Base-by-base conservation (phyloP, 2,113 vertebrate genomes). In the Tragelaphus imberbis region DNA sequence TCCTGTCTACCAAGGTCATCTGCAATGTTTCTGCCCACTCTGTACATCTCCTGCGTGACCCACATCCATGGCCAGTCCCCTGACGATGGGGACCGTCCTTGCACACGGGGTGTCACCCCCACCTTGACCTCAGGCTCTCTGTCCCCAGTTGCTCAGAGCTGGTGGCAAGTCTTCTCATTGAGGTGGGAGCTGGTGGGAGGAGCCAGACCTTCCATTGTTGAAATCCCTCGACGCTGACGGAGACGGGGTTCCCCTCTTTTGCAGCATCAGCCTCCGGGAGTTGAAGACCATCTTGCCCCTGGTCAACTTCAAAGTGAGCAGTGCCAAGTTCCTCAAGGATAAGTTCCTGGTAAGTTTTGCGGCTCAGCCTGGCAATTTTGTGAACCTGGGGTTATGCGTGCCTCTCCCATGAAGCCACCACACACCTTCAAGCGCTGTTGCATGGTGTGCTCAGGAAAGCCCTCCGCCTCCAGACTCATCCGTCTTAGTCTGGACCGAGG, bases 251-350 rank as follows among this genome's bases (percentile, higher is more conserved):
- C 51, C 40, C 49, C 1, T 65, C 3, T 71, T 2, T 28, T 97
- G 47, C 97, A 99, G 99, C 97, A 99, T 99, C 98, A 99, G 99
- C 97, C 97, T 99, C 77, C 99, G 99, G 87, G 99, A 99, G 97
- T 65, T 99, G 98, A 99, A 99, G 98, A 98, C 99, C 36, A 97
- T 99, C 79, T 99, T 99, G 90, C 99, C 99, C 21, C 98, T 99
- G 97, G 98, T 99, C 59, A 99, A 99, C 99, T 99, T 99, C 98
- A 99, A 99, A 99, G 98, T 99, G 44, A 99, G 98, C 91, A 98
- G 98, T 92, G 97, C 99, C 95, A 99, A 99, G 91, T 98, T 98
- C 95, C 98, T 99, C 96, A 99, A 99, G 97, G 99, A 99, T 91
- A 99, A 99, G 98, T 98, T 99, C 96, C 92, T 59, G 99, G 99